phyloP scores from a whole-genome alignment of 1,140 invertebrate genomes.

The Saxidomus purpurata region DNA sequence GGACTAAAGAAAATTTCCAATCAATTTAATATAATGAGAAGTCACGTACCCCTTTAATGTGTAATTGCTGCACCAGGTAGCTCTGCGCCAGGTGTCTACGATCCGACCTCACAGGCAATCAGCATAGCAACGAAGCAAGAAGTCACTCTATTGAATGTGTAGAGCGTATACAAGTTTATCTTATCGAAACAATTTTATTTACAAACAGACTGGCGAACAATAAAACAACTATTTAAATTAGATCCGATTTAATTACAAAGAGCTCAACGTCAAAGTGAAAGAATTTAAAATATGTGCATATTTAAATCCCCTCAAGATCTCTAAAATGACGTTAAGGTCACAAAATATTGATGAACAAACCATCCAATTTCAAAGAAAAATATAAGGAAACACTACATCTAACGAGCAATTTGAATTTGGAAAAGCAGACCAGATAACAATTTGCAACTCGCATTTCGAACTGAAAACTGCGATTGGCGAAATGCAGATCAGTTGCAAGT shows the following conservation, averaged over 20 bases:
- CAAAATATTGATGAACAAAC: too few relatives aligned
- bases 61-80: slow-evolving; percentile 15
- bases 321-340: too few relatives aligned
- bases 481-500: too few relatives aligned
- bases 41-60: slow-evolving; percentile 28
- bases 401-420: too few relatives aligned
- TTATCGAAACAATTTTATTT: not conserved
- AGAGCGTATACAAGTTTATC: not conserved
- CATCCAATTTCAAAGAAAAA: too few relatives aligned
- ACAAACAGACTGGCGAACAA: not conserved
- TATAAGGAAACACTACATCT: too few relatives aligned
- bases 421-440: too few relatives aligned
- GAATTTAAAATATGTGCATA: too few relatives aligned
- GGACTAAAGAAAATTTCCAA: slow-evolving; percentile 8
- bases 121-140: not conserved
- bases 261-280: not conserved
- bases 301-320: too few relatives aligned
- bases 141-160: not conserved
- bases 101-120: not conserved
- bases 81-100: slow-evolving; percentile 18
- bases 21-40: slow-evolving; percentile 45
- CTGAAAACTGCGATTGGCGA: too few relatives aligned
- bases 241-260: not conserved
- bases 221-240: not conserved
- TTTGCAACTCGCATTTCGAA: too few relatives aligned